These are phyloP conservation scores for Neocrepidodera transversa DNA, from an alignment of 2,888 invertebrate genomes.

Conservation along the genomic window DNA sequence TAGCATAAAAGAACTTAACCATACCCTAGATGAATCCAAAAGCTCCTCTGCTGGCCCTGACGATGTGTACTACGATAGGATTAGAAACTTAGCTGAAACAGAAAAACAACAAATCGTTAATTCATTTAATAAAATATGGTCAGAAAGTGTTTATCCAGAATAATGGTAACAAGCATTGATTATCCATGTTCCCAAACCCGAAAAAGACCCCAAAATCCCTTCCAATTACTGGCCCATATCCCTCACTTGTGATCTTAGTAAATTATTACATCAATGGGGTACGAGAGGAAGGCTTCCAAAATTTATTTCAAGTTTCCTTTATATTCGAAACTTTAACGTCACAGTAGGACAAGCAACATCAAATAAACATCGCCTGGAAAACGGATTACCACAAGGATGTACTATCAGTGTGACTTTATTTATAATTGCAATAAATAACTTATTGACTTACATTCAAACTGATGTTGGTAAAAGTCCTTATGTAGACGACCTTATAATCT, in stretches of 20 bases:
- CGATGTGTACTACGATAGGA: slow-evolving; percentile 11
- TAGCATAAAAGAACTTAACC: slow-evolving; percentile 11
- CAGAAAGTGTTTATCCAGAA: background rate
- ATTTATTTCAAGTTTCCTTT: too few relatives aligned
- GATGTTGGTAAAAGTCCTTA: too few relatives aligned
- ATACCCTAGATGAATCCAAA: too few relatives aligned
- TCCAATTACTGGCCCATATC: slow-evolving; percentile 15
- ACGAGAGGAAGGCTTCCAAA: slow-evolving; percentile 28
- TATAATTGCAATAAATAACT: too few relatives aligned
- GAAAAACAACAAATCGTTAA: slow-evolving; percentile 4
- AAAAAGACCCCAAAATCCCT: slow-evolving; percentile 4
- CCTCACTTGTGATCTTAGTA: slow-evolving; percentile 30
- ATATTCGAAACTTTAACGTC: too few relatives aligned
- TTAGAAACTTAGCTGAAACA: background rate
- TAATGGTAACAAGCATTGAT: slow-evolving; percentile 20
- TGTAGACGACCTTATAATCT: too few relatives aligned
- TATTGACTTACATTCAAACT: too few relatives aligned
- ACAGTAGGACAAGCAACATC: too few relatives aligned
- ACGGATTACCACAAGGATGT: too few relatives aligned
- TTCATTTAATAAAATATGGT: slow-evolving; percentile 26
- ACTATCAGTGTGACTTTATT: too few relatives aligned
- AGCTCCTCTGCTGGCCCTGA: too few relatives aligned
- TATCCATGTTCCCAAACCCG: slow-evolving; percentile 19
- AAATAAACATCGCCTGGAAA: too few relatives aligned
- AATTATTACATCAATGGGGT: slow-evolving; percentile 28